Evolutionary conservation across 2,797 vertebrate species (phyloP), one percentile per base, ranked within the genome.

Genomic region (Octomys mimax): DNA sequence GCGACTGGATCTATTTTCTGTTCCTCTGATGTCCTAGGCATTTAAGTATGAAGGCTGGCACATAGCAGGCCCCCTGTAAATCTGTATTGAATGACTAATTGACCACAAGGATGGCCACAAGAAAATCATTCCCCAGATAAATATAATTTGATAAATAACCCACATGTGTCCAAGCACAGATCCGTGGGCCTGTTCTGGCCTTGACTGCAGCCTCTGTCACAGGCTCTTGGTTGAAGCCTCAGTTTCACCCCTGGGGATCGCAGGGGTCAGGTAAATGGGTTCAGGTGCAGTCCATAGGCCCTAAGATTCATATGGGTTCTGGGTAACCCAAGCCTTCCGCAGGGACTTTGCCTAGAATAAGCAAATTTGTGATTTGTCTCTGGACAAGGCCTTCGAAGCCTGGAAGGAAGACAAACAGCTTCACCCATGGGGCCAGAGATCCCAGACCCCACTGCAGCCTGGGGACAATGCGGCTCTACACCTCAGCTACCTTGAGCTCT

Each of bases 401-500:
- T 64, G 54, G 86, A 79, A 95, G 73, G 68, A 85, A 42, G 28
- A 33, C 26, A 71, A 91, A 33, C 24, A 85, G 54, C 26, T 62
- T 73, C 21, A 75, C 22, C 39, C 52, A 84, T 64, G 49, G 28
- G 33, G 4, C n/a, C 39, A 61, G 73, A 64, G 77, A 84, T 81
- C 7, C 24, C 70, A 81, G 93, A 68, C 21, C 87, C 84, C 42
- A 86, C 24, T 36, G 70, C 82, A 28, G 71, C 54, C 84, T 46
- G 73, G 64, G 80, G 84, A 97, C 92, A 96, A 94, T 75, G 18
- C 66, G 26, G 26, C 31, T 26, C 87, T 31, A 89, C 83, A 88
- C 92, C 92, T 95, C 95, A 33, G 66, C 95, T 83, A 95, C 94
- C 79, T 96, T 52, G 10, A 59, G 66, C 79, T 68, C 70, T 1